These are phyloP conservation scores for Spea multiplicata DNA, from an alignment of 2,113 vertebrate species.

Conservation along the genomic window DNA sequence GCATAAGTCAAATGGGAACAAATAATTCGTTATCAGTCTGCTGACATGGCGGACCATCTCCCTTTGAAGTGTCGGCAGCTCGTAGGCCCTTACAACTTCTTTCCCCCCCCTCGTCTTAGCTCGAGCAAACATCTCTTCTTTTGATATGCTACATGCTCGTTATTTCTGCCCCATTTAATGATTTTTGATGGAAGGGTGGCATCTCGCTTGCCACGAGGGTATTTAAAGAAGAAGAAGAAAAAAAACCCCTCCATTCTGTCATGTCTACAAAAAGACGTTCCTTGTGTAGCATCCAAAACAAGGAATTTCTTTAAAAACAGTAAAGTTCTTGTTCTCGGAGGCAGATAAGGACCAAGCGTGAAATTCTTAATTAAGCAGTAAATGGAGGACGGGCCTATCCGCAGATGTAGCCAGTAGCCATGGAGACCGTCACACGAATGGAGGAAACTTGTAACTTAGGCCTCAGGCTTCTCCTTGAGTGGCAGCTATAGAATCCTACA, in stretches of 20 bases:
- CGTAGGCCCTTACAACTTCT: constrained; percentile 68
- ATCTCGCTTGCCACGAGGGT: constrained; percentile 66
- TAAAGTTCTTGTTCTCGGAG: constrained; percentile 74
- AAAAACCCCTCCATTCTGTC: constrained; percentile 63
- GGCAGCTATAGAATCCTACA: constrained; percentile 77
- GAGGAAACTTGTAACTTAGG: constrained; percentile 54
- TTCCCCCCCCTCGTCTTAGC: constrained; percentile 59
- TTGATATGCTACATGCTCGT: constrained; percentile 78
- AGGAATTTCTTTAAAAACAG: constrained; percentile 76
- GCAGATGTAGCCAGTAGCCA: constrained; percentile 80
- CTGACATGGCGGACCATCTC: constrained; percentile 61
- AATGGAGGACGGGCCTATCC: constrained; percentile 79
- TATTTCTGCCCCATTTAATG: constrained; percentile 79
- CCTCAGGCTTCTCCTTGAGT: constrained; percentile 66
- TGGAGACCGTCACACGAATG: constrained; percentile 74
- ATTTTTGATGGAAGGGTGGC: constrained; percentile 81
- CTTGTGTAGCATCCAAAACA: constrained; percentile 76
- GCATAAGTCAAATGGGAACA: constrained; percentile 83
- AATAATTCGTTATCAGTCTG: constrained; percentile 76
- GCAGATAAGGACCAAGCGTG: constrained; percentile 80
- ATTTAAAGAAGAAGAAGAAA: constrained; percentile 53
- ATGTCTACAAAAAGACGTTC: constrained; percentile 70
- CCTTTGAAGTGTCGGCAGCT: constrained; percentile 75
- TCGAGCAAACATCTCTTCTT: constrained; percentile 75
- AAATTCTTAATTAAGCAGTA: constrained; percentile 88